phyloP scores from a whole-genome alignment of 2,113 vertebrate genomes.

The Miniopterus natalensis region DNA sequence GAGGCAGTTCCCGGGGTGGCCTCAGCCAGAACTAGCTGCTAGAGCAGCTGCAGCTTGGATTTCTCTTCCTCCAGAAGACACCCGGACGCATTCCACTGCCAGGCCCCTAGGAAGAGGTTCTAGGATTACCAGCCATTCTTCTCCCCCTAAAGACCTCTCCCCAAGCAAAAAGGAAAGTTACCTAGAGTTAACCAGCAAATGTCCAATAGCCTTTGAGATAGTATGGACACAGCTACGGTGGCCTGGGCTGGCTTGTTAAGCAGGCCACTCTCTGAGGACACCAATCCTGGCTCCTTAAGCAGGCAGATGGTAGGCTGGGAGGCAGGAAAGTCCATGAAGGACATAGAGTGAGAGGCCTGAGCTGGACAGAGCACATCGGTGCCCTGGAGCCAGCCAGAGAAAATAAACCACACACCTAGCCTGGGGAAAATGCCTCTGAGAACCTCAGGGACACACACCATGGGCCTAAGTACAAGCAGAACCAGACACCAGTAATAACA shows the following conservation, averaged over 20 bases:
- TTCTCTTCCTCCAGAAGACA: background rate
- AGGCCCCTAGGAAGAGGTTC: background rate
- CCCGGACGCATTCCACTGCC: accelerated
- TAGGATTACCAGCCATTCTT: background rate
- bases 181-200: background rate
- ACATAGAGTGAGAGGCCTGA: background rate
- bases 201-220: background rate
- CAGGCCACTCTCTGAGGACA: background rate
- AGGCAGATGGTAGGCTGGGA: background rate
- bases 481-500: background rate
- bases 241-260: background rate
- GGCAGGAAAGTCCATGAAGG: background rate
- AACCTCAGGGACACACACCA: background rate
- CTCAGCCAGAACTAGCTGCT: background rate
- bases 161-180: background rate
- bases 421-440: background rate
- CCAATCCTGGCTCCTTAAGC: background rate
- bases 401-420: background rate
- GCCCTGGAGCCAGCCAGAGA: background rate
- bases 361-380: background rate
- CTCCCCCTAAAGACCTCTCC: background rate
- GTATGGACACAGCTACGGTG: background rate
- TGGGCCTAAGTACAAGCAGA: background rate
- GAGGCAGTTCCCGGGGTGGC: background rate
- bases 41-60: background rate